Percentiles rank a stretch among this genome's conserved stretches.
These are phyloP conservation scores for Erinaceus europaeus DNA, from an alignment of 2,113 vertebrate genomes.

Conservation along the genomic window DNA sequence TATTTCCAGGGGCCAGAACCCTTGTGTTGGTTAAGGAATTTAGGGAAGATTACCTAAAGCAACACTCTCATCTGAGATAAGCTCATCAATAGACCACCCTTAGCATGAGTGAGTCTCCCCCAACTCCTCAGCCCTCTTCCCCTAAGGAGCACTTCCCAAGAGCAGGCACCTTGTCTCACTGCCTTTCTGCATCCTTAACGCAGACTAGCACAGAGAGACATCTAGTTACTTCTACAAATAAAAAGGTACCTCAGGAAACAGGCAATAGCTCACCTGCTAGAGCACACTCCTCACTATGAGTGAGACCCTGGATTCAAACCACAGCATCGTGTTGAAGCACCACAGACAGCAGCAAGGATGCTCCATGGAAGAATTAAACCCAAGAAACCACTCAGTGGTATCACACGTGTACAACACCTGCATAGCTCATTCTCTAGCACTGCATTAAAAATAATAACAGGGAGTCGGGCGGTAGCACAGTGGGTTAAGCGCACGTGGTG, in stretches of 20 bases:
- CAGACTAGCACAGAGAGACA: background rate
- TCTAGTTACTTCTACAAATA: background rate
- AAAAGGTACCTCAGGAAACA: slow-evolving; percentile 16
- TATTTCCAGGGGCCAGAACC: background rate
- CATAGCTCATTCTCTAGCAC: too few relatives aligned
- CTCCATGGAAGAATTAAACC: too few relatives aligned
- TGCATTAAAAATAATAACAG: too few relatives aligned
- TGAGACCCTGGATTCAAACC: too few relatives aligned
- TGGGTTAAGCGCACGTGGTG: too few relatives aligned
- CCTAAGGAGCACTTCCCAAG: background rate
- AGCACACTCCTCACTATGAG: too few relatives aligned
- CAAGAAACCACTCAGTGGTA: too few relatives aligned
- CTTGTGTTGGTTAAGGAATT: background rate
- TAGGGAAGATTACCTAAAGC: background rate
- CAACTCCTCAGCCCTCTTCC: background rate
- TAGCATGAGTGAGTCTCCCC: background rate
- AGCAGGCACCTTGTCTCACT: background rate
- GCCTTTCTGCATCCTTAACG: background rate
- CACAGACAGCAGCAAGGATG: too few relatives aligned
- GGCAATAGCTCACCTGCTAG: too few relatives aligned
- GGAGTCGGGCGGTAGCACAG: too few relatives aligned
- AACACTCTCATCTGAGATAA: background rate
- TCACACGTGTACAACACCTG: too few relatives aligned
- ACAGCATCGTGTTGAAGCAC: too few relatives aligned
- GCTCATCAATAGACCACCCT: background rate